A percentile compares a stretch with the other conserved stretches of the same genome.
Conservation (phyloP, 2,113 vertebrate species). For the Dromiciops gliroides region DNA sequence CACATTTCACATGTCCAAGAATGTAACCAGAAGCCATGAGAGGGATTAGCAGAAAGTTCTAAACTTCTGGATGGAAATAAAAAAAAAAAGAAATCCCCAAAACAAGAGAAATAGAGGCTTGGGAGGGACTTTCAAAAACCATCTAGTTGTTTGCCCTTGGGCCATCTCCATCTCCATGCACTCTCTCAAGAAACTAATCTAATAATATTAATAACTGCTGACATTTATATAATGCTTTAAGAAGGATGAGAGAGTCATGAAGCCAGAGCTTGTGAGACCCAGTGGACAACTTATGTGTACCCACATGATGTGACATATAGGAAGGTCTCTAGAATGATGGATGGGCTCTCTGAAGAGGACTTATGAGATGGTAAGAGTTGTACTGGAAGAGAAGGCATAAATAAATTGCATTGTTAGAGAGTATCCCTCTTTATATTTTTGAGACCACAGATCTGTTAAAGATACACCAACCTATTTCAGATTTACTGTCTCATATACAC, state of each 20-base stretch:
- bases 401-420: background rate
- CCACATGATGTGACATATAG: background rate
- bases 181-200: background rate
- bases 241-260: background rate
- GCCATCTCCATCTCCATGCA: background rate
- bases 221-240: background rate
- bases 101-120: background rate
- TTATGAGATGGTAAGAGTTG: background rate
- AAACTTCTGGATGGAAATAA: background rate
- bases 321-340: background rate
- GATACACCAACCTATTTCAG: background rate
- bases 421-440: background rate
- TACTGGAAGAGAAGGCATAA: background rate
- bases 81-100: background rate
- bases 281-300: background rate
- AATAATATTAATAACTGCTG: background rate
- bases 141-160: background rate
- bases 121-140: background rate
- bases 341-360: background rate
- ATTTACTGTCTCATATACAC: background rate
- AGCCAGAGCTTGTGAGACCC: background rate
- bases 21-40: background rate
- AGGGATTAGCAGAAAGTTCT: background rate
- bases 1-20: background rate
- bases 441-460: background rate